These are phyloP conservation scores for Aldrovandia affinis DNA, from an alignment of 2,797 vertebrate genomes.

Conservation along the genomic window DNA sequence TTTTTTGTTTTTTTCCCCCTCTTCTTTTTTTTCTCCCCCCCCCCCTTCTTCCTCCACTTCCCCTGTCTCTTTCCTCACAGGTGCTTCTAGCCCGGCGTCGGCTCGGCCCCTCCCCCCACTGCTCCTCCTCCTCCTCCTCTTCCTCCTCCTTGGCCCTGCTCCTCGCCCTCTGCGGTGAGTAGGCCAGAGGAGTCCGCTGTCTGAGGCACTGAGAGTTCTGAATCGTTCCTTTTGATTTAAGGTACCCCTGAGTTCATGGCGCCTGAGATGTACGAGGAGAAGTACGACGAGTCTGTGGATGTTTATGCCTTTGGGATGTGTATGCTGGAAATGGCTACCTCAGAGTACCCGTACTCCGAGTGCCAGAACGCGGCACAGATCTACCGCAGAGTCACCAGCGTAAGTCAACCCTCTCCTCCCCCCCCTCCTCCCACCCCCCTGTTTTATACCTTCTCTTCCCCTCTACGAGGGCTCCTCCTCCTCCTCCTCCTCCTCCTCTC, in stretches of 20 bases:
- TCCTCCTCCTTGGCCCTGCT: conserved; percentile 53
- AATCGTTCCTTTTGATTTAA: conserved; percentile 85
- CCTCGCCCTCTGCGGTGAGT: conserved; percentile 51
- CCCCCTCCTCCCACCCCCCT: neutral
- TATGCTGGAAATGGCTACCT: conserved; percentile 99
- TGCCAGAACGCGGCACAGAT: conserved; percentile 99
- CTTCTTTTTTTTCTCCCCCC: conserved; percentile 47
- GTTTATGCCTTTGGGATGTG: conserved; percentile 99
- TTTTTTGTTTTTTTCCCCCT: conserved; percentile 41
- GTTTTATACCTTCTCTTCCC: neutral
- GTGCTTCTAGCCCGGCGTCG: conserved; percentile 65
- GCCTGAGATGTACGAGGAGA: conserved; percentile 99
- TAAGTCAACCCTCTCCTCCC: conserved; percentile 57
- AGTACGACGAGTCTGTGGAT: conserved; percentile 97
- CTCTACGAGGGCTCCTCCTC: too few relatives aligned
- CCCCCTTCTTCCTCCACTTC: neutral
- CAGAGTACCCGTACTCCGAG: conserved; percentile 98
- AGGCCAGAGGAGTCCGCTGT: conserved; percentile 56
- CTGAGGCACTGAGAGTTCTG: conserved; percentile 76
- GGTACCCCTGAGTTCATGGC: conserved; percentile 98
- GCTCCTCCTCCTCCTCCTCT: conserved; percentile 53
- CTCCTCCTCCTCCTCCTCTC: conserved; percentile 5
- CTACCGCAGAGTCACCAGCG: conserved; percentile 94
- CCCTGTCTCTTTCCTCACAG: conserved; percentile 49
- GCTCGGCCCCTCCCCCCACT: conserved; percentile 21